A percentile compares a stretch with the other conserved stretches of the same genome.
Evolutionary conservation across 1,140 invertebrate genomes (phyloP).

Genomic region (Bombus huntii): DNA sequence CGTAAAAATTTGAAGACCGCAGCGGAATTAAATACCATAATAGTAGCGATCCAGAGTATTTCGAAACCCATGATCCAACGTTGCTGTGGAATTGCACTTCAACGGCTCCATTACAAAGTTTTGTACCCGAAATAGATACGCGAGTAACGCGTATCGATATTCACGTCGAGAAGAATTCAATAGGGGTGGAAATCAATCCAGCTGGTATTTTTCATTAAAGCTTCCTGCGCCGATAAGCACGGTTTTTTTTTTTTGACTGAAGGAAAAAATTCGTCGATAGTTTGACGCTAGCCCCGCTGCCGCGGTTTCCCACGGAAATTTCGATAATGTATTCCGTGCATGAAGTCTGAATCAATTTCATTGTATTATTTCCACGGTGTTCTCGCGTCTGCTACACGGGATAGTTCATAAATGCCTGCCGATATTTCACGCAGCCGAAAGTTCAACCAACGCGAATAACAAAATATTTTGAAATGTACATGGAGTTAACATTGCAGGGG

Average conservation of each 20-base stretch:
- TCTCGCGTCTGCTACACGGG: too few relatives aligned
- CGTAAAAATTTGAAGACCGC: background rate
- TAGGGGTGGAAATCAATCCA: background rate
- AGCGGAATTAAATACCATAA: too few relatives aligned
- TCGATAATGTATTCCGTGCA: background rate
- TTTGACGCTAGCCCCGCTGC: background rate
- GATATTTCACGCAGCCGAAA: background rate
- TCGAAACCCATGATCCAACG: too few relatives aligned
- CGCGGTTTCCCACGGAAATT: conserved; percentile 29
- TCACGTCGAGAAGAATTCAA: background rate
- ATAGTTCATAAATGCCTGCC: background rate
- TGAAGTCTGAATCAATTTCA: background rate
- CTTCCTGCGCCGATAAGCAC: background rate
- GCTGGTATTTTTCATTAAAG: conserved; percentile 26
- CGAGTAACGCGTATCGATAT: background rate
- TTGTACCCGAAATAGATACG: background rate
- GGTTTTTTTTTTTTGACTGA: background rate
- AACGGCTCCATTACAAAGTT: background rate
- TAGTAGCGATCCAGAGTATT: too few relatives aligned
- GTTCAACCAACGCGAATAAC: background rate
- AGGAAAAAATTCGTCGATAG: conserved; percentile 15
- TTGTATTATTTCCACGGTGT: conserved; percentile 4
- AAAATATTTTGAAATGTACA: too few relatives aligned
- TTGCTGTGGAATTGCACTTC: background rate
- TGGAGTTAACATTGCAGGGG: too few relatives aligned